Evolutionary conservation across 2,797 vertebrate species (phyloP), one percentile per base, ranked within the genome.

Genomic region (Myotis planiceps): DNA sequence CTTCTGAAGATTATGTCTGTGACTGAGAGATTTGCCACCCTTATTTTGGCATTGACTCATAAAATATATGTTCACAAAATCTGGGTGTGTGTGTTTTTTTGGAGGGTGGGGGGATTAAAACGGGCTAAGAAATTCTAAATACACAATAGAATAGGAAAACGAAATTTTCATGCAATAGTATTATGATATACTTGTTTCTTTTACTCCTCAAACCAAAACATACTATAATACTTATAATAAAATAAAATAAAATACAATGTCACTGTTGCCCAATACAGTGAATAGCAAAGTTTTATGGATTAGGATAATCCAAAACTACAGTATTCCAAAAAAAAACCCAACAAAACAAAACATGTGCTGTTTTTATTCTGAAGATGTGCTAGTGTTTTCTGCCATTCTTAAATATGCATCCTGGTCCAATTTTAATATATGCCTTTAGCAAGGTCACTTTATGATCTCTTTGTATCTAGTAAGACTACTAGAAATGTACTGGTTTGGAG

Each of bases 221-320:
- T 66, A 85, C 84, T 88, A 72, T 21, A 90, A 94, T 96, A 80
- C 95, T 97, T 92, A 95, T 88, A 97, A 97, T 95, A 97, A 97
- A 98, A 83, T 86, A 86, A 89, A 72, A 32, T 87, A 90, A 96
- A 95, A 86, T 69, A 83, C 90, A 96, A 68, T 93, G 78, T 96
- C 94, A 78, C 92, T 91, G 76, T 97, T 96, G 87, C 87, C 96
- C 94, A 97, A 85, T 96, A 97, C 93, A 96, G 58, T 53, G 90
- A 97, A 93, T 95, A 92, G 97, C 51, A 97, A 93, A 63, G 85
- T 96, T 80, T 88, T 80, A 29, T 94, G 66, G 47, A 92, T 95
- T 75, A 58, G 86, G 19, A 21, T 82, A 75, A 86, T 74, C 66
- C 60, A 76, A 90, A 96, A 86, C 68, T 55, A 25, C 10, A 45